Base-by-base conservation (phyloP, 2,113 vertebrate genomes). In the Scatophagus argus region DNA sequence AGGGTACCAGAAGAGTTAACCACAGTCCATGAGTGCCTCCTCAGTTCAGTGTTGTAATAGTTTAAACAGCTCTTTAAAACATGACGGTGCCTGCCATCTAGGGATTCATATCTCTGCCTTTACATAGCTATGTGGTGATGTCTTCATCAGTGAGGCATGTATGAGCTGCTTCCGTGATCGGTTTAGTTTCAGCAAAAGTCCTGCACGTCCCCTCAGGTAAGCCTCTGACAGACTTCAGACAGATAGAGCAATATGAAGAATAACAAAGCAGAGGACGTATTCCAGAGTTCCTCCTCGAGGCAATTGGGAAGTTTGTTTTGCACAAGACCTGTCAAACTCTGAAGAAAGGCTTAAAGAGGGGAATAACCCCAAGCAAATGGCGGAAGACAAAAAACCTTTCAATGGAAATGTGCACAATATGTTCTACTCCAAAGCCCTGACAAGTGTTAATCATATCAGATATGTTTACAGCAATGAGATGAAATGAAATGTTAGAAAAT, bases 41-140 rank as follows among this genome's bases (percentile, higher is more conserved):
- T 23, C 54, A 23, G 23, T 39, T 34, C 72, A n/a, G 31, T 14
- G 3, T 46, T 68, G 77, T 65, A 78, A 76, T 43, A 72, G 86
- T 86, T 87, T 64, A 82, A 90, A 80, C 66, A 87, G 74, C 66
- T 65, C 68, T 61, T 76, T 23, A 44, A 82, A 88, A 91, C 87
- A 86, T 82, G 91, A 92, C 38, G 11, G 78, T 70, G 90, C 92
- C 83, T 91, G 92, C 61, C 66, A 67, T 32, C 34, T 2, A 43
- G 49, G 52, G 60, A 66, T 56, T 84, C 80, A 56, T n/a, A n/a
- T 79, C 78, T 64, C 77, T 83, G 44, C 88, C 92, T 93, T 84
- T 85, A 66, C 92, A 93, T 93, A 93, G 83, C 82, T 84, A 71
- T 77, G 87, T 23, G 82, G 65, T 91, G 91, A 93, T 82, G 92